Evolutionary conservation across 1,140 invertebrate species (phyloP), one percentile per base, ranked within the genome.

Genomic region (Drosophila biarmipes): DNA sequence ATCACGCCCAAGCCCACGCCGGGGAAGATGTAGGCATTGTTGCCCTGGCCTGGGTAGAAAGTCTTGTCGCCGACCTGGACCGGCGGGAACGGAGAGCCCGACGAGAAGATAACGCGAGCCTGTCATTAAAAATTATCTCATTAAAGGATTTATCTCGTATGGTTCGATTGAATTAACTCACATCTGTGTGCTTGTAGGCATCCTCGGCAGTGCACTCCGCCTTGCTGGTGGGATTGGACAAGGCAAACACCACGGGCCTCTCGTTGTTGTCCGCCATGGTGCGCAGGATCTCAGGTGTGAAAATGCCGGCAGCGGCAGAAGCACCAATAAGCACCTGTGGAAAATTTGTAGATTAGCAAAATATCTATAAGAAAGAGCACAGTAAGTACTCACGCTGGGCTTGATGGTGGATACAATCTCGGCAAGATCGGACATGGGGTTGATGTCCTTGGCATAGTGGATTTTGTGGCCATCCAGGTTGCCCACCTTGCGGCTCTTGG

Each of bases 1-100:
- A 99, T 97, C 14, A 98, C 97, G 17, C 97, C 98, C 4, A 99
- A 93, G 19, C 97, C 97, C 1, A 99, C 95, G 43, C 91, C 91
- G 2, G 98, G 98, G 93, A 99, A 99, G 67, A 99, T 98, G 92
- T 99, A 99, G 0, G 98, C 97, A 92, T 99, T 99, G 92, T 99
- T 99, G 48, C 98, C 98, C 92, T 99, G 98, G 0, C 98, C 98
- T 0, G 98, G 97, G 67, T 96, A 94, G 91, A 95, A 98, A 4
- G 95, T 95, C 91, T 96, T 96, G 6, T 96, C 97, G 38, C 96
- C 94, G 54, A 95, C 94, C 1, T 93, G 93, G 0, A 98, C 97
- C 17, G 96, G 95, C 42, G 95, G 95, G 92, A 99, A 99, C 0
- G 98, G 98, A 38, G 97, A 98, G 29, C 98, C 98, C 12, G 97